Percentiles rank a stretch among this genome's conserved stretches.
phyloP scores from a whole-genome alignment of 1,140 invertebrate species.

The Trinorchestia longiramus region DNA sequence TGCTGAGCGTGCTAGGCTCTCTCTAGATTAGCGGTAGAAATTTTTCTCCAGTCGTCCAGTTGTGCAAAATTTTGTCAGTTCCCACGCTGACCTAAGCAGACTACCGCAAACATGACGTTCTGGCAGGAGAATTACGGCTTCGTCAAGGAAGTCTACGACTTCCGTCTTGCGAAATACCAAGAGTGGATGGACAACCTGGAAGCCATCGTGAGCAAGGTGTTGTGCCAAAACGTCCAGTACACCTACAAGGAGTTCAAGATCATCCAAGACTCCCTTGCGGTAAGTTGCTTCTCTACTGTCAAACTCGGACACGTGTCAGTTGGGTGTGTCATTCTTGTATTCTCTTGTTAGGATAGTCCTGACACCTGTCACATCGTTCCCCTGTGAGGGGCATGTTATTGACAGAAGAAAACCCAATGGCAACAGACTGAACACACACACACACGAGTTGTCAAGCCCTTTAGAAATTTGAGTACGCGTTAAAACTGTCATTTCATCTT shows the following conservation, averaged over 20 bases:
- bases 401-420: neutral
- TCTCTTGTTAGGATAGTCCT: neutral
- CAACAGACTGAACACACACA: neutral
- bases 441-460: neutral
- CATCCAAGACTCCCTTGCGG: constrained; percentile 64
- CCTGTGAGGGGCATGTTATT: neutral
- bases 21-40: constrained; percentile 22
- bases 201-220: constrained; percentile 66
- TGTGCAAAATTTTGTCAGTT: constrained; percentile 19
- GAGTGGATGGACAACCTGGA: constrained; percentile 68
- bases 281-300: constrained; percentile 52
- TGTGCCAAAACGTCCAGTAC: constrained; percentile 67
- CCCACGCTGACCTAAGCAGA: neutral
- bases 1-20: constrained; percentile 36
- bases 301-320: neutral
- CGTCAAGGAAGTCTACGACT: constrained; percentile 68
- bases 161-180: constrained; percentile 67
- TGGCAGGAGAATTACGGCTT: constrained; percentile 68
- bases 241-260: constrained; percentile 67
- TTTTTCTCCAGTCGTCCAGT: constrained; percentile 60
- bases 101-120: constrained; percentile 67
- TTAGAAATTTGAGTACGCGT: neutral
- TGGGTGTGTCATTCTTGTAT: neutral
- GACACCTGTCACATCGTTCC: constrained; percentile 11
- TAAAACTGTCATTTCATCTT: neutral